These are phyloP conservation scores for Rhopalosiphum maidis DNA, from an alignment of 1,140 invertebrate species.

Conservation along the genomic window DNA sequence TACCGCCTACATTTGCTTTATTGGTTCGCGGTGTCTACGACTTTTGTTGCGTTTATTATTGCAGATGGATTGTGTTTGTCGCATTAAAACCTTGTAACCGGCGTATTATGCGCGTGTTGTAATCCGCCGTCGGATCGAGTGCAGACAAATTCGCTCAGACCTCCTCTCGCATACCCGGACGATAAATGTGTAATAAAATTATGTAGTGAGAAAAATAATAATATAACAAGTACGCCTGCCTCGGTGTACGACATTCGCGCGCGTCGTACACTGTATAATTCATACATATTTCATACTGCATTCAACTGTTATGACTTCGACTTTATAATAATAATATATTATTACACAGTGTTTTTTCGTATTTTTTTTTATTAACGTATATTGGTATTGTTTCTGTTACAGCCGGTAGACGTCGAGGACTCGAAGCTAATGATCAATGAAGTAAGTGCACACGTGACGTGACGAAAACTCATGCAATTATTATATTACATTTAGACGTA, in stretches of 20 bases:
- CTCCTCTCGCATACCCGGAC: neutral
- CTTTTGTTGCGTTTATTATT: neutral
- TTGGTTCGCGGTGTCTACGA: neutral
- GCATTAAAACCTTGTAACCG: neutral
- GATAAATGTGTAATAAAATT: neutral
- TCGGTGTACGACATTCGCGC: neutral
- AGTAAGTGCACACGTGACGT: slow-evolving; percentile 40
- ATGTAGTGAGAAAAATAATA: neutral
- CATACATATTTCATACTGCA: neutral
- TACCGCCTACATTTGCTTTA: neutral
- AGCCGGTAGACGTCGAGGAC: slow-evolving; percentile 45
- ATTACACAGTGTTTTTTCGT: neutral
- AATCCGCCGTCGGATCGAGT: neutral
- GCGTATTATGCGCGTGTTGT: neutral
- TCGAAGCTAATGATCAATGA: slow-evolving; percentile 53
- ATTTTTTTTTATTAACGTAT: neutral
- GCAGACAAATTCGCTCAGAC: neutral
- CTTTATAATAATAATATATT: neutral
- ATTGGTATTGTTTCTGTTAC: slow-evolving; percentile 47
- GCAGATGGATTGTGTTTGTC: neutral
- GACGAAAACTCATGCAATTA: neutral
- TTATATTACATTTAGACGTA: neutral
- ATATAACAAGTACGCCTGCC: neutral
- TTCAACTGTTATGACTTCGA: neutral
- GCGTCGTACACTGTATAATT: neutral